These are phyloP conservation scores for Notothenia coriiceps DNA, from an alignment of 2,113 vertebrate genomes.

Conservation along the genomic window DNA sequence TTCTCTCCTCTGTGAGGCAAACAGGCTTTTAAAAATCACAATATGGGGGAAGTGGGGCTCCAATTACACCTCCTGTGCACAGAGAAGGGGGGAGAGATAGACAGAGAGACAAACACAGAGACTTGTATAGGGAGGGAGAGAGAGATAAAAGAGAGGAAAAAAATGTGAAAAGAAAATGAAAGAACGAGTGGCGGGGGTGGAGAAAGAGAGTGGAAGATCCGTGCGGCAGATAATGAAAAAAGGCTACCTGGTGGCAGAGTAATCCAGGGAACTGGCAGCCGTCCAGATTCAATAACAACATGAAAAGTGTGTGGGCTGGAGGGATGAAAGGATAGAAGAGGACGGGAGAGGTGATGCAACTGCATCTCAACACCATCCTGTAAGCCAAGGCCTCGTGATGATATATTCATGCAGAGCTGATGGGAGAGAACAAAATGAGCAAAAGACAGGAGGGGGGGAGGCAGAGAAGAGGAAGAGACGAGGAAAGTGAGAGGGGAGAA, in stretches of 20 bases:
- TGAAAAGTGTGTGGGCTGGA: slow-evolving; percentile 74
- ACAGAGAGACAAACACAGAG: slow-evolving; percentile 20
- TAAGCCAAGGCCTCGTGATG: slow-evolving; percentile 71
- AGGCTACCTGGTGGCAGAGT: slow-evolving; percentile 75
- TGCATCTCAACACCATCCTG: slow-evolving; percentile 78
- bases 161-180: slow-evolving; percentile 65
- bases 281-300: slow-evolving; percentile 80
- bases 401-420: slow-evolving; percentile 72
- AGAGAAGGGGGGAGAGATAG: slow-evolving; percentile 46
- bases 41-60: slow-evolving; percentile 74
- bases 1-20: slow-evolving; percentile 67
- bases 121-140: slow-evolving; percentile 24
- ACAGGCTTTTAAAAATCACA: slow-evolving; percentile 80
- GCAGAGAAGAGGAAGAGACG: too few relatives aligned
- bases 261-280: slow-evolving; percentile 79
- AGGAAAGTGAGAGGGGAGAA: not conserved
- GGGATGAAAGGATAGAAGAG: slow-evolving; percentile 73
- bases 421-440: slow-evolving; percentile 22
- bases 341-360: slow-evolving; percentile 79
- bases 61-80: slow-evolving; percentile 76
- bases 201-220: slow-evolving; percentile 68
- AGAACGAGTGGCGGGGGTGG: slow-evolving; percentile 51
- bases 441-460: not conserved
- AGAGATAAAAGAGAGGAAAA: slow-evolving; percentile 37
- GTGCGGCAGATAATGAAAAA: slow-evolving; percentile 77